phyloP scores from a whole-genome alignment of 64 coral and sea anemone species.

The Dendrophyllia cribrosa region DNA sequence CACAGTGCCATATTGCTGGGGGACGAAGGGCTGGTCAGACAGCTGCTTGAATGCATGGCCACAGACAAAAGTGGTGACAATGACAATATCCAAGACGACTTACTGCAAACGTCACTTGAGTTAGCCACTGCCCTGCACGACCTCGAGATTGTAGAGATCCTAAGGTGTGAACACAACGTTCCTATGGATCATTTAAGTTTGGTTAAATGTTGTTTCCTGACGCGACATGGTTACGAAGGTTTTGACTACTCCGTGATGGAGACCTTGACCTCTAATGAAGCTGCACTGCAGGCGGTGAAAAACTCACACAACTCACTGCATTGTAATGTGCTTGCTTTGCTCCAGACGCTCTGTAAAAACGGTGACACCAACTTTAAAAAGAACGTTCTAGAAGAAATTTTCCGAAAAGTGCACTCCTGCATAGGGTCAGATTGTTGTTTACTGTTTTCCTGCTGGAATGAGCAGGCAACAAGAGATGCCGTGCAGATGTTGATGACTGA shows the following conservation, averaged over 20 bases:
- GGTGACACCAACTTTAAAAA: not conserved
- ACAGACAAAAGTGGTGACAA: not conserved
- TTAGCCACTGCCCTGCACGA: not conserved
- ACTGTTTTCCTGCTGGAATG: not conserved
- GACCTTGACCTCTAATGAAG: not conserved
- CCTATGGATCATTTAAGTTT: not conserved
- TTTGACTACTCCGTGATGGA: not conserved
- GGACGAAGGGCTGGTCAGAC: not conserved
- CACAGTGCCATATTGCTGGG: conserved; percentile 40
- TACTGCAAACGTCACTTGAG: not conserved
- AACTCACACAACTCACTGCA: not conserved
- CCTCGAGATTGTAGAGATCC: not conserved
- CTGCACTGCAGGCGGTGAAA: not conserved
- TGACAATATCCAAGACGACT: not conserved
- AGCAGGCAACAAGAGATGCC: not conserved
- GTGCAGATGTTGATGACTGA: conserved; percentile 4
- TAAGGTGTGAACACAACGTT: not conserved
- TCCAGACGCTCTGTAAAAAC: not conserved
- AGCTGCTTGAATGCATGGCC: not conserved
- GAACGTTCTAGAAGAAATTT: not conserved
- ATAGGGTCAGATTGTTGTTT: not conserved
- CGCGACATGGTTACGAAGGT: not conserved
- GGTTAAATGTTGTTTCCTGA: not conserved
- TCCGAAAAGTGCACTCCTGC: not conserved
- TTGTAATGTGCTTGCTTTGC: not conserved